Conservation (phyloP, 2,113 vertebrate genomes). For the Osmerus mordax region DNA sequence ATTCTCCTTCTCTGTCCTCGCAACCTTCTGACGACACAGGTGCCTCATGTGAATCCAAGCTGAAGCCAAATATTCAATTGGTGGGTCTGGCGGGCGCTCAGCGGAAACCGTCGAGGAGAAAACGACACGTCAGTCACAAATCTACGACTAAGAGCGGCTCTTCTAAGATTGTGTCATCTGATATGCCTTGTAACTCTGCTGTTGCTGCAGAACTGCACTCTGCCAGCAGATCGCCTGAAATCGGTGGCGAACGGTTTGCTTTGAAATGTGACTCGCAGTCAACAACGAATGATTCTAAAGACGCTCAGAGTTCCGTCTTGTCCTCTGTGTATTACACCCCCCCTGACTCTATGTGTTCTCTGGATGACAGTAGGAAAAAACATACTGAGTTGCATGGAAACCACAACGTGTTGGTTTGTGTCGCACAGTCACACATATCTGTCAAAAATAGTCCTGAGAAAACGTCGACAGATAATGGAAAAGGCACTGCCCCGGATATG, state of each 20-base stretch:
- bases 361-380: neutral
- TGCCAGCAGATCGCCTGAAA: neutral
- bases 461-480: neutral
- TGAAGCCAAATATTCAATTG: neutral
- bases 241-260: conserved; percentile 14
- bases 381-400: neutral
- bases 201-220: neutral
- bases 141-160: neutral
- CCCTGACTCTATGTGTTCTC: neutral
- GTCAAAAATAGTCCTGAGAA: conserved; percentile 16
- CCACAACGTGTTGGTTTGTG: neutral
- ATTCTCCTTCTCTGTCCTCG: neutral
- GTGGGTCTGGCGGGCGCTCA: neutral
- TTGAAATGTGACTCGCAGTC: neutral
- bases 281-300: neutral
- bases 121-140: conserved; percentile 1
- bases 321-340: conserved; percentile 5
- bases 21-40: conserved; percentile 14
- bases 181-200: neutral
- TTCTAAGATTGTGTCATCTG: neutral
- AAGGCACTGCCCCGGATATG: neutral
- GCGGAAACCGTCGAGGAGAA: conserved; percentile 16
- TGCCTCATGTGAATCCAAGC: conserved; percentile 27
- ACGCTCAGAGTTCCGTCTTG: neutral
- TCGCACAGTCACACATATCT: neutral